phyloP scores from a whole-genome alignment of 2,113 vertebrate genomes.

The Acrocephalus arundinaceus region DNA sequence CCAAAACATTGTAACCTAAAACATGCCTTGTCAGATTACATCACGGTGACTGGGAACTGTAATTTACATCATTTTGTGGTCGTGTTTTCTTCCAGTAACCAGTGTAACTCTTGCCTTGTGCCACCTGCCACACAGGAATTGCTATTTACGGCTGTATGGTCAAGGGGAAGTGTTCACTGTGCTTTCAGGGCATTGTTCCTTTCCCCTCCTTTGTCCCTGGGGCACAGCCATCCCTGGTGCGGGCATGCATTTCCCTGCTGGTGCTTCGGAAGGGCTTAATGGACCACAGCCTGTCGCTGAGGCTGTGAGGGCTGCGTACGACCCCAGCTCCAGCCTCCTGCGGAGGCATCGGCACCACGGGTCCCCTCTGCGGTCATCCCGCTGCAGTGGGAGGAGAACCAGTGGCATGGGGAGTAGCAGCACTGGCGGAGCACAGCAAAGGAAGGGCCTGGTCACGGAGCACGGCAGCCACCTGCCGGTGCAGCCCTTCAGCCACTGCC shows the following conservation, averaged over 20 bases:
- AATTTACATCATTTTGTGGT: not conserved
- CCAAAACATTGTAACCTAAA: not conserved
- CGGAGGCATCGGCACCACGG: accelerated
- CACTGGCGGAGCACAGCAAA: too few species aligned
- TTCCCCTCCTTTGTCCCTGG: not conserved
- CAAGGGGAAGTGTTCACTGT: accelerated
- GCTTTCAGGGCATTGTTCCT: not conserved
- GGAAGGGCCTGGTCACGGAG: not conserved
- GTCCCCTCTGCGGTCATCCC: too few species aligned
- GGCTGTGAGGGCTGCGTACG: accelerated
- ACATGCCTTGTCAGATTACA: not conserved
- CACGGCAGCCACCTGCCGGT: not conserved
- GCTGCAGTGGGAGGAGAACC: accelerated
- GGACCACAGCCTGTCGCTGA: accelerated
- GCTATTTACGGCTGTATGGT: not conserved
- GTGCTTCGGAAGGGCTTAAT: not conserved
- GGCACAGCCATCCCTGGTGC: accelerated
- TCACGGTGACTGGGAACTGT: not conserved
- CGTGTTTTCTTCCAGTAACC: not conserved
- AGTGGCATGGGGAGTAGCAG: not conserved
- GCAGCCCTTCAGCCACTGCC: not conserved
- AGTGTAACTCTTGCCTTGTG: not conserved
- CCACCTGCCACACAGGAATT: not conserved
- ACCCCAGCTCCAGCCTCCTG: not conserved
- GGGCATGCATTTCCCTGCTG: not conserved